A percentile compares a stretch with the other conserved stretches of the same genome.
These are phyloP conservation scores for Aurelia aurita complex sp. Pacific DNA, from an alignment of 30 jellyfish, hydroid and myxozoan species.

Conservation along the genomic window DNA sequence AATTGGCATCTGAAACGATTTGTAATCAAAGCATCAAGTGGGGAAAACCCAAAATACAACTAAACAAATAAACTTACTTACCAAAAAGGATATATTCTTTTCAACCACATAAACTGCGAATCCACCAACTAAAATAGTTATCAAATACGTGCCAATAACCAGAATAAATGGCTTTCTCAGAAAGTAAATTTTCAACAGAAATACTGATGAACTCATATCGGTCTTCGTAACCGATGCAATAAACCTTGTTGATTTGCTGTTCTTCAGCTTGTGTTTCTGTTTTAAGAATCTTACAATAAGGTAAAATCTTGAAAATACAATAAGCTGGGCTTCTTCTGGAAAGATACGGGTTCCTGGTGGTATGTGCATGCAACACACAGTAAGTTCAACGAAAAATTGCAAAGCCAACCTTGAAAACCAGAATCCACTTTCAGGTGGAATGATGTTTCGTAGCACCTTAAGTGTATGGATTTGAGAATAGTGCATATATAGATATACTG, in stretches of 20 bases:
- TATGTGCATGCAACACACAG: slow-evolving; percentile 71
- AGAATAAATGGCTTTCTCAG: slow-evolving; percentile 81
- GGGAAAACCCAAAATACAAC: not conserved
- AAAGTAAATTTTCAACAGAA: slow-evolving; percentile 81
- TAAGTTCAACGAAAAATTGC: slow-evolving; percentile 43
- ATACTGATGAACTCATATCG: slow-evolving; percentile 68
- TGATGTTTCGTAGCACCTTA: slow-evolving; percentile 52
- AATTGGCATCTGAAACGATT: too few relatives aligned
- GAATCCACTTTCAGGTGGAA: slow-evolving; percentile 60
- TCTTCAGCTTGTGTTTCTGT: slow-evolving; percentile 87
- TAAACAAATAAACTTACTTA: slow-evolving; percentile 20
- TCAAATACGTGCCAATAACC: slow-evolving; percentile 62
- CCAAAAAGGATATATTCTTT: slow-evolving; percentile 63
- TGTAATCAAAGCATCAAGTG: too few relatives aligned
- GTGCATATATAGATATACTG: slow-evolving; percentile 50
- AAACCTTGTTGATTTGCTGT: slow-evolving; percentile 89
- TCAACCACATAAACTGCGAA: slow-evolving; percentile 86
- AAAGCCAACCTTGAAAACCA: slow-evolving; percentile 40
- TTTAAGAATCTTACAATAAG: slow-evolving; percentile 72
- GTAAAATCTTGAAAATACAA: slow-evolving; percentile 76
- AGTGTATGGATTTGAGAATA: slow-evolving; percentile 73
- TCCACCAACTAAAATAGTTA: slow-evolving; percentile 80
- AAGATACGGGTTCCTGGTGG: slow-evolving; percentile 75
- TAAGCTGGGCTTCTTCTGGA: slow-evolving; percentile 83
- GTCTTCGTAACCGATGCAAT: slow-evolving; percentile 96